Percentiles rank a stretch among this genome's conserved stretches.
Evolutionary conservation across 2,888 invertebrate species (phyloP).

Genomic region (Chaitophorus viminalis): DNA sequence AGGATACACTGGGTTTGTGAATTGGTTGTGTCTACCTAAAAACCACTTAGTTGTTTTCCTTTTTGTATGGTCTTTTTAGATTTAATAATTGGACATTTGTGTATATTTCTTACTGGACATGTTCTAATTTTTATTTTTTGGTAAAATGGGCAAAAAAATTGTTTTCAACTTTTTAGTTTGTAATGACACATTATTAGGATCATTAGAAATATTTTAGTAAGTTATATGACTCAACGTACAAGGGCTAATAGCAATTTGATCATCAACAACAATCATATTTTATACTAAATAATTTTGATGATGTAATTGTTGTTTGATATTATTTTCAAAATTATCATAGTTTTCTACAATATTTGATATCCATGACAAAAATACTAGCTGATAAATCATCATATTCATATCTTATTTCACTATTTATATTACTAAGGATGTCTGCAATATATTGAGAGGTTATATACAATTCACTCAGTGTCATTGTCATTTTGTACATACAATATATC

Average conservation of each 20-base stretch:
- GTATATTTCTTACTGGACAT: not conserved
- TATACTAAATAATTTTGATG: no score
- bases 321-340: no score
- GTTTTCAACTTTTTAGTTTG: not conserved
- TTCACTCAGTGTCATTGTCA: not conserved
- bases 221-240: not conserved
- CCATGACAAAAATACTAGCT: not conserved
- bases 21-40: not conserved
- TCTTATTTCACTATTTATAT: not conserved
- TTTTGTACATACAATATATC: not conserved
- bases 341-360: not conserved
- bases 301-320: no score
- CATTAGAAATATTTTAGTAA: not conserved
- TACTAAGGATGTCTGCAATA: not conserved
- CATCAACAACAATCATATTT: no score
- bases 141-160: not conserved
- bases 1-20: not conserved
- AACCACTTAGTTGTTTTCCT: conserved; percentile 8
- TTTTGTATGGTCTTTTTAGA: not conserved
- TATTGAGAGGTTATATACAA: not conserved
- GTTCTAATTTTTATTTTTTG: not conserved
- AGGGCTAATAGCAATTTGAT: no score
- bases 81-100: no score
- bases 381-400: conserved; percentile 9
- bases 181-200: not conserved